A percentile compares a stretch with the other conserved stretches of the same genome.
Conservation (phyloP, 2,797 vertebrate species). For the Muraenolepis orangiensis region DNA sequence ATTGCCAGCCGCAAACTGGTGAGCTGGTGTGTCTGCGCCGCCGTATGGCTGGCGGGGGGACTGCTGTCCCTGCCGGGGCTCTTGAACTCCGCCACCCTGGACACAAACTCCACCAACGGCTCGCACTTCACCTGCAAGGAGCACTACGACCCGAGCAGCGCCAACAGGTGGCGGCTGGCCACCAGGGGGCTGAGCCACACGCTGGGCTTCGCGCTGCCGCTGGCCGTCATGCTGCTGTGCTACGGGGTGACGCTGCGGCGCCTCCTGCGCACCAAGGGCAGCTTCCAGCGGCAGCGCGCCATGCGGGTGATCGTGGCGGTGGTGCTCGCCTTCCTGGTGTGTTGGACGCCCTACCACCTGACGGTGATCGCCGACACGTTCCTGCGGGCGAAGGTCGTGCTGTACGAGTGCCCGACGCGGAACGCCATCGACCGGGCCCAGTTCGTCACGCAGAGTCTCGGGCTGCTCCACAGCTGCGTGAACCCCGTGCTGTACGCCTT, state of each 20-base stretch:
- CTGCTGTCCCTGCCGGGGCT: constrained; percentile 62
- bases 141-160: constrained; percentile 37
- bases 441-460: constrained; percentile 65
- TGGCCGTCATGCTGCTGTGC: constrained; percentile 66
- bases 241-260: constrained; percentile 66
- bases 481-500: constrained; percentile 74
- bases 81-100: constrained; percentile 20
- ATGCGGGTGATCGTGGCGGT: constrained; percentile 68
- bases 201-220: constrained; percentile 66
- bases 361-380: constrained; percentile 62
- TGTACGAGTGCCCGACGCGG: constrained; percentile 44
- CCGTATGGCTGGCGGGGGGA: constrained; percentile 56
- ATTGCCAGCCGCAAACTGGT: constrained; percentile 19
- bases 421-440: constrained; percentile 55
- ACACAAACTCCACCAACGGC: neutral
- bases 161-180: constrained; percentile 52
- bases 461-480: constrained; percentile 70
- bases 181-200: constrained; percentile 65
- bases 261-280: constrained; percentile 56
- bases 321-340: constrained; percentile 66
- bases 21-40: constrained; percentile 52
- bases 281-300: constrained; percentile 65
- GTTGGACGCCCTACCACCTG: constrained; percentile 71
- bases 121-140: constrained; percentile 41
- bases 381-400: constrained; percentile 52